Conservation (phyloP, 2,113 vertebrate genomes). For the Tupaia chinensis region DNA sequence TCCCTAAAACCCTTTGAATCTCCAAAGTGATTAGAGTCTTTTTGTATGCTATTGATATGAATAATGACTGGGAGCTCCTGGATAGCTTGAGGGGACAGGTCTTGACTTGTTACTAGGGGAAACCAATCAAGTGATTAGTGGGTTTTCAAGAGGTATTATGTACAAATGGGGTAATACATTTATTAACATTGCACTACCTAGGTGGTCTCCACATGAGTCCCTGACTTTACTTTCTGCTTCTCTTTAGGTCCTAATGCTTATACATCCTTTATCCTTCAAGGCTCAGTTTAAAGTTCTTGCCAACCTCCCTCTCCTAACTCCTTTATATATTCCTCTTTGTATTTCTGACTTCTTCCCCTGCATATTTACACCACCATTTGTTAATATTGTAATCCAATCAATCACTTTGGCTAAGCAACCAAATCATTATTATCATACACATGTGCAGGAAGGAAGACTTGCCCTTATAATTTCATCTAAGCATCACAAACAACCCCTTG, state of each 20-base stretch:
- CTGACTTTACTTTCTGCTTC: not conserved
- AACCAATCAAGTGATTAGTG: not conserved
- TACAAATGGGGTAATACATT: not conserved
- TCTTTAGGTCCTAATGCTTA: conserved; percentile 2
- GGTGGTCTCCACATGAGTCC: not conserved
- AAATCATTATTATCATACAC: conserved; percentile 9
- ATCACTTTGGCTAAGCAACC: not conserved
- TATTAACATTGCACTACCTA: not conserved
- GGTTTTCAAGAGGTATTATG: conserved; percentile 1
- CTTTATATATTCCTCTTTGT: not conserved
- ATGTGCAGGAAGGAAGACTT: not conserved
- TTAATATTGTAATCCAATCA: conserved; percentile 24
- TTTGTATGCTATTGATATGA: conserved; percentile 48
- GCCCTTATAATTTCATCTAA: conserved; percentile 50
- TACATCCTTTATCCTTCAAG: not conserved
- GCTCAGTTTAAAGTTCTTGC: not conserved
- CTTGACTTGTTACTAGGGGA: conserved; percentile 37
- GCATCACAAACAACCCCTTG: not conserved
- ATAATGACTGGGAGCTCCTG: not conserved
- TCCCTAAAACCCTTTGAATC: conserved; percentile 8
- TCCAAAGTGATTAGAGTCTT: conserved; percentile 33
- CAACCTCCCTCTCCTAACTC: not conserved
- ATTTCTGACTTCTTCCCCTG: conserved; percentile 32
- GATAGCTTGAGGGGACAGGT: not conserved
- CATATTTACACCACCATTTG: conserved; percentile 41